A percentile compares a stretch with the other conserved stretches of the same genome.
Evolutionary conservation across 2,113 vertebrate species (phyloP).

Genomic region (Machaerirhynchus nigripectus): DNA sequence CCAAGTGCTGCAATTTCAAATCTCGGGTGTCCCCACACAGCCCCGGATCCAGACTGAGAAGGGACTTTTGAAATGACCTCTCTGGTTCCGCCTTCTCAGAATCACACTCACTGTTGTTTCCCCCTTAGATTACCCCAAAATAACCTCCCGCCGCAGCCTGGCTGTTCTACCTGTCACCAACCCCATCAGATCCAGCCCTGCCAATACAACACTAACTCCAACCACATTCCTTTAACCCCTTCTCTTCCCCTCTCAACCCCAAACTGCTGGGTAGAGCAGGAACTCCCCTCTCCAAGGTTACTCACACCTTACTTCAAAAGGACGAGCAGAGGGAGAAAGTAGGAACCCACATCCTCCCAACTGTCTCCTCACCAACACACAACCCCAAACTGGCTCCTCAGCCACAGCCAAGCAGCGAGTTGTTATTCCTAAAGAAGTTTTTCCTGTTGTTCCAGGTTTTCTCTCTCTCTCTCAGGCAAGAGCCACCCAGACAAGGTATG

Average conservation of each 20-base stretch:
- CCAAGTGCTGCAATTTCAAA: neutral
- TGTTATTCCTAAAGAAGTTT: neutral
- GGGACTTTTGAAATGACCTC: neutral
- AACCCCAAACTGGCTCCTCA: neutral
- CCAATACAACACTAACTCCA: neutral
- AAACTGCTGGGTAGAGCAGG: neutral
- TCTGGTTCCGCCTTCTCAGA: neutral
- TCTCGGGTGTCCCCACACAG: accelerated
- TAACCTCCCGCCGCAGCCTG: neutral
- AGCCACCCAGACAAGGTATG: neutral
- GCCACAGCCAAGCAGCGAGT: neutral
- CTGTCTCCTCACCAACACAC: neutral
- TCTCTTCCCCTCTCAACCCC: neutral
- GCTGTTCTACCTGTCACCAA: neutral
- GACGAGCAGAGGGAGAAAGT: neutral
- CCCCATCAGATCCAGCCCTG: neutral
- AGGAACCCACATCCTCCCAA: neutral
- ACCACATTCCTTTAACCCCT: neutral
- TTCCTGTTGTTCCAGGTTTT: neutral
- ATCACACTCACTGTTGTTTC: neutral
- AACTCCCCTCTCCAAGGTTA: neutral
- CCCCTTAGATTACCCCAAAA: neutral
- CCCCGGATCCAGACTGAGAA: neutral
- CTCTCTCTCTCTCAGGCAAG: neutral
- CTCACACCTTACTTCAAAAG: neutral